Evolutionary conservation across 2,888 invertebrate species (phyloP).

Genomic region (Allacma fusca): DNA sequence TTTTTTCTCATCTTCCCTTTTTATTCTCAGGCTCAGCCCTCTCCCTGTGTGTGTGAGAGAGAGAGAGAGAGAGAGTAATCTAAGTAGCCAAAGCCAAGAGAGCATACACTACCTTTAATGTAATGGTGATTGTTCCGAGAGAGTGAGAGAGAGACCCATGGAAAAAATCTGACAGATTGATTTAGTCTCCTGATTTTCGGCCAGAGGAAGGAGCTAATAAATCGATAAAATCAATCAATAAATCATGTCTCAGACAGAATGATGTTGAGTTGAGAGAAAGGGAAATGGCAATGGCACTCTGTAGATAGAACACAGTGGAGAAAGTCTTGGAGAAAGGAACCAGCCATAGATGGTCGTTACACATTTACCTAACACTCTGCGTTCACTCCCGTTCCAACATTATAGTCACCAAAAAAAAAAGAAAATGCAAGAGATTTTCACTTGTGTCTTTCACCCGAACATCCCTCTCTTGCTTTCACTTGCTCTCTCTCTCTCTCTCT

Average conservation of each 20-base stretch:
- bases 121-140: constrained; percentile 47
- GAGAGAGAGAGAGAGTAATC: no score
- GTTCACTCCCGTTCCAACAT: background rate
- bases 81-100: constrained; percentile 32
- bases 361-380: background rate
- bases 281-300: constrained; percentile 13
- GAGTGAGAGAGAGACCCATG: constrained; percentile 6
- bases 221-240: constrained; percentile 53
- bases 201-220: constrained; percentile 48
- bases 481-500: background rate
- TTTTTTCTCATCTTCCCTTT: constrained; percentile 9
- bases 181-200: constrained; percentile 47
- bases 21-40: background rate
- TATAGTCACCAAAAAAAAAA: background rate
- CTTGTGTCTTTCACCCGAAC: background rate
- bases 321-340: background rate
- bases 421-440: constrained; percentile 17
- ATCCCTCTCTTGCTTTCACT: background rate
- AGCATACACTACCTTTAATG: constrained; percentile 41
- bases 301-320: background rate
- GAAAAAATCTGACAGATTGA: constrained; percentile 50
- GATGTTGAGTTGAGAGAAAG: constrained; percentile 22
- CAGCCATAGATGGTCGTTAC: background rate
- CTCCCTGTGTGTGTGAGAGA: background rate
- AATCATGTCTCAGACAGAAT: constrained; percentile 46